These are phyloP conservation scores for Meiosimyza platycephala DNA, from an alignment of 2,888 invertebrate genomes.

Conservation along the genomic window DNA sequence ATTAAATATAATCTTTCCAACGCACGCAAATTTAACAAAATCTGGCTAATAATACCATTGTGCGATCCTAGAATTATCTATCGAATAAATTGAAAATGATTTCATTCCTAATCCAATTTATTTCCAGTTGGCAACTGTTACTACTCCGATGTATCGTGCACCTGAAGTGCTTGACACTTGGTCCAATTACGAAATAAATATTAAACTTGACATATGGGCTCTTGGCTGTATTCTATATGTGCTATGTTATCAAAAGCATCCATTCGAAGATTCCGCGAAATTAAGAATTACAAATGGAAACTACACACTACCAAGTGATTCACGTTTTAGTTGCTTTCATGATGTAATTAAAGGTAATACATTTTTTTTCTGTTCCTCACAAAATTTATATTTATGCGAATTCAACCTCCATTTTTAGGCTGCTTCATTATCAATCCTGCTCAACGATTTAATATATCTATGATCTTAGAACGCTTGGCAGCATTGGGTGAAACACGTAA, in stretches of 20 bases:
- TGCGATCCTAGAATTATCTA: too few species aligned
- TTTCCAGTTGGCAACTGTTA: slow-evolving; percentile 64
- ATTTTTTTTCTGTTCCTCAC: background rate
- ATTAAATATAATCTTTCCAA: too few species aligned
- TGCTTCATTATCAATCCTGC: slow-evolving; percentile 86
- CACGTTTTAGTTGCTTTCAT: slow-evolving; percentile 85
- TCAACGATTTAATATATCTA: slow-evolving; percentile 81
- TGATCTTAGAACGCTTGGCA: slow-evolving; percentile 85
- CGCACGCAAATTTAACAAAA: too few species aligned
- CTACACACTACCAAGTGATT: slow-evolving; percentile 85
- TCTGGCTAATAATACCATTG: too few species aligned
- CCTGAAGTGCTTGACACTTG: slow-evolving; percentile 99
- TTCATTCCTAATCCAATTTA: too few species aligned
- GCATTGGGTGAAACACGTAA: slow-evolving; percentile 89
- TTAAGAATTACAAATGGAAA: slow-evolving; percentile 96
- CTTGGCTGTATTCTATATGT: slow-evolving; percentile 95
- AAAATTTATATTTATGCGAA: background rate
- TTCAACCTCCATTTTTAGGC: slow-evolving; percentile 56
- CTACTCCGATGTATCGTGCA: slow-evolving; percentile 96
- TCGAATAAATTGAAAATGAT: too few species aligned
- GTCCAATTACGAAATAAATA: slow-evolving; percentile 93
- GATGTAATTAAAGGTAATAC: slow-evolving; percentile 81
- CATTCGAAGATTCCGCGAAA: slow-evolving; percentile 96
- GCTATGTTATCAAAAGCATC: slow-evolving; percentile 93
- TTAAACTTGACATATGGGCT: slow-evolving; percentile 95